A percentile compares a stretch with the other conserved stretches of the same genome.
Conservation (phyloP, 2,888 invertebrate species). For the Biston stratarius region DNA sequence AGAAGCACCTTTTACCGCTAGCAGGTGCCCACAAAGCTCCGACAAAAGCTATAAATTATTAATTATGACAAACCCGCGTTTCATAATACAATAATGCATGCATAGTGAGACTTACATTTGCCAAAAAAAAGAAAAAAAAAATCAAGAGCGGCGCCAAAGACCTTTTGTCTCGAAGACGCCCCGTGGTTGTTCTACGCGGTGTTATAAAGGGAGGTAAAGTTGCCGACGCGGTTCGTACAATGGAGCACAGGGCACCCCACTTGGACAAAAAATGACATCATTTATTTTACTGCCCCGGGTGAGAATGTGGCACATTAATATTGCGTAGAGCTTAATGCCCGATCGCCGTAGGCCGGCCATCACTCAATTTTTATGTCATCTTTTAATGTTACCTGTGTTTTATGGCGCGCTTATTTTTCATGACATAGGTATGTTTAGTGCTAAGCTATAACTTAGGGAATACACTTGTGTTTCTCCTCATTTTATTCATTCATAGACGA, state of each 20-base stretch:
- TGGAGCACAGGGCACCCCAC: constrained; percentile 76
- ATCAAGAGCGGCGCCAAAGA: constrained; percentile 80
- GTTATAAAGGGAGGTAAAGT: constrained; percentile 69
- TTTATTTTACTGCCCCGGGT: constrained; percentile 85
- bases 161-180: constrained; percentile 80
- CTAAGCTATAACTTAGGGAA: not conserved
- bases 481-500: no score
- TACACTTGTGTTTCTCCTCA: not conserved
- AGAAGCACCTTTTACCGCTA: constrained; percentile 76
- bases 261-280: constrained; percentile 85
- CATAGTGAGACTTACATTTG: constrained; percentile 54
- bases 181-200: constrained; percentile 69
- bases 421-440: constrained; percentile 1
- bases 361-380: constrained; percentile 54
- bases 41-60: constrained; percentile 84
- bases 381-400: constrained; percentile 43
- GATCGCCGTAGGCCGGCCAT: constrained; percentile 79
- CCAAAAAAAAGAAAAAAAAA: constrained; percentile 68
- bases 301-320: constrained; percentile 84
- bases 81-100: constrained; percentile 64
- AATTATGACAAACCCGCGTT: constrained; percentile 79
- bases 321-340: constrained; percentile 79
- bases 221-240: constrained; percentile 69
- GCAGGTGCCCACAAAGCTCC: constrained; percentile 73
- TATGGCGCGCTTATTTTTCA: constrained; percentile 38